Evolutionary conservation across 2,113 vertebrate species (phyloP).

Genomic region (Sarotherodon lohbergeri): DNA sequence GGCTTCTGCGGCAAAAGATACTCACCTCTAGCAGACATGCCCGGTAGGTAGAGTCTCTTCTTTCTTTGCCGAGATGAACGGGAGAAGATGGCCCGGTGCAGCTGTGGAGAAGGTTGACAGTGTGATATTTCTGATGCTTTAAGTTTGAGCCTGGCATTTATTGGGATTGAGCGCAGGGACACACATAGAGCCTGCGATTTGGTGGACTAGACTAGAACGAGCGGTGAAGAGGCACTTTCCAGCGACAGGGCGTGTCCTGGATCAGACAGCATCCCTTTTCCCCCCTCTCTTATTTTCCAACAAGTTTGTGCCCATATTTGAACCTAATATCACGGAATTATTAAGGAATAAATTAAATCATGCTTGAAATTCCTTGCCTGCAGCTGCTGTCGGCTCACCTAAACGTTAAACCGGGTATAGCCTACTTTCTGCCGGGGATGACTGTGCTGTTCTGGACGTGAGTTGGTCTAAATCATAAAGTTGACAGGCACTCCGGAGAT

Average conservation of each 20-base stretch:
- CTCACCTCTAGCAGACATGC: slow-evolving; percentile 76
- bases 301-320: slow-evolving; percentile 43
- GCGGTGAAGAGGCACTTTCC: slow-evolving; percentile 48
- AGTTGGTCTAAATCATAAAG: slow-evolving; percentile 19
- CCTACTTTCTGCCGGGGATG: slow-evolving; percentile 22
- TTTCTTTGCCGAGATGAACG: slow-evolving; percentile 19
- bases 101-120: background rate
- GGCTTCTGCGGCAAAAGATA: slow-evolving; percentile 61
- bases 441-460: slow-evolving; percentile 4
- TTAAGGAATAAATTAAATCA: background rate
- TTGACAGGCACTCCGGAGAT: background rate
- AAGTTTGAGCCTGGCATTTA: slow-evolving; percentile 21
- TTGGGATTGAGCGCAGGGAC: background rate
- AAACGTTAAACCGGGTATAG: background rate
- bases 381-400: background rate
- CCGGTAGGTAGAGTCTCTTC: slow-evolving; percentile 59
- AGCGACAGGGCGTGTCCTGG: slow-evolving; percentile 68
- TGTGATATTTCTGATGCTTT: background rate
- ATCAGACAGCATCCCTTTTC: slow-evolving; percentile 47
- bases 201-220: slow-evolving; percentile 9
- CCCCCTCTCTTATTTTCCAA: slow-evolving; percentile 1
- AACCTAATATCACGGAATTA: background rate
- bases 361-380: background rate
- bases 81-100: background rate
- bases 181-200: background rate